A percentile compares a stretch with the other conserved stretches of the same genome.
phyloP scores from a whole-genome alignment of 2,888 invertebrate genomes.

The Schizotus pectinicornis region DNA sequence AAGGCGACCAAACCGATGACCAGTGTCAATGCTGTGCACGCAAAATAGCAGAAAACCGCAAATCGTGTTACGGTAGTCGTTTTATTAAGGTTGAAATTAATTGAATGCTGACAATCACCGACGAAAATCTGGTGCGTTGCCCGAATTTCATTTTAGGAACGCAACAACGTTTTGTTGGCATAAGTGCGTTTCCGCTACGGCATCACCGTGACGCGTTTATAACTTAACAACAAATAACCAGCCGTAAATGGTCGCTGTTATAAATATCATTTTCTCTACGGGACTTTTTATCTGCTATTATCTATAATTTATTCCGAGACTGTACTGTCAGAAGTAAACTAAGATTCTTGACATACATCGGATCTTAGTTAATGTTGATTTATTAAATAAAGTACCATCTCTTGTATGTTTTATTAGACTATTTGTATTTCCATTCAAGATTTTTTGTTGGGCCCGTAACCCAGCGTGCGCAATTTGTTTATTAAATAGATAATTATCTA shows the following conservation, averaged over 20 bases:
- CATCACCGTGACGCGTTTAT: conserved; percentile 4
- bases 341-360: conserved; percentile 27
- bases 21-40: conserved; percentile 30
- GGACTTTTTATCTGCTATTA: conserved; percentile 22
- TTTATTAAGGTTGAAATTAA: conserved; percentile 18
- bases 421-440: conserved; percentile 10
- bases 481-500: conserved; percentile 27
- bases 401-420: conserved; percentile 7
- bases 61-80: conserved; percentile 16
- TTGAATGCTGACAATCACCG: conserved; percentile 17
- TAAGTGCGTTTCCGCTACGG: conserved; percentile 1
- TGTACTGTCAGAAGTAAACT: conserved; percentile 24
- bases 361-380: conserved; percentile 27
- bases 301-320: conserved; percentile 26
- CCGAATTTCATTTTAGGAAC: not conserved
- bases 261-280: conserved; percentile 25
- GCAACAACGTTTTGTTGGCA: not conserved
- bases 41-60: conserved; percentile 19
- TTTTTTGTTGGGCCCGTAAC: conserved; percentile 2
- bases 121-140: conserved; percentile 8
- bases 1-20: conserved; percentile 21
- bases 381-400: conserved; percentile 27
- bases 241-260: conserved; percentile 23
- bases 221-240: conserved; percentile 5
- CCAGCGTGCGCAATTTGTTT: conserved; percentile 24